Base-by-base conservation (phyloP, 23 tunicate species). In the Diplosoma virens region DNA sequence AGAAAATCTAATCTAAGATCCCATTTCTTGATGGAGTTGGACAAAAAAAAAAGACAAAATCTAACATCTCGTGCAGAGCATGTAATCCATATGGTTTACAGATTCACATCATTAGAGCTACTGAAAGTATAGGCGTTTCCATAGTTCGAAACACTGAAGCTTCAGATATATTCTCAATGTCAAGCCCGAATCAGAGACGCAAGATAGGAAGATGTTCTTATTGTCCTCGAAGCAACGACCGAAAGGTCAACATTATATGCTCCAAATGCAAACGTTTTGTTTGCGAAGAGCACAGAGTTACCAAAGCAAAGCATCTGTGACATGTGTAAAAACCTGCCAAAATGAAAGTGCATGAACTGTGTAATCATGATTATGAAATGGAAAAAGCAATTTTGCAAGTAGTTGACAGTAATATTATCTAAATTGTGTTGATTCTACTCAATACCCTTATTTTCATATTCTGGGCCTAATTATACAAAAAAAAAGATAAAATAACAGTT, bases 41-140 rank as follows among this genome's bases (percentile, higher is more conserved):
- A 36, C 70, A 25, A 63, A 63, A 36, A 63, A 63, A 5, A 26
- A 36, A 63, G 36, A n/a, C n/a, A n/a, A 29, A 63, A 63, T 36
- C 70, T 36, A 63, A 63, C 37, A 30, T 63, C 20, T 25, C 30
- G 70, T 11, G 35, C 74, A 67, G 74, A 67, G 52, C 74, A 67
- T 67, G 52, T 25, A 35, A 67, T 67, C 74, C 74, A 36, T 34
- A 3, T 34, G 74, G 74, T 36, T 67, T 67, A 6, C 52, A 67
- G 74, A 25, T 67, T 67, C 74, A 67, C 30, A 36, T 67, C 74
- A 18, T 34, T 67, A 67, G 74, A 67, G 74, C 52, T 67, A 67
- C 36, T 35, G 74, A 67, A 67, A 67, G 74, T 67, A 67, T 67
- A 3, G 74, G 74, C n/a, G 50, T 67, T 67, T 67, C 52, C 27